Percentiles rank a stretch among this genome's conserved stretches.
These are phyloP conservation scores for Sphyrna mokarran DNA, from an alignment of 2,113 vertebrate species.

Conservation along the genomic window DNA sequence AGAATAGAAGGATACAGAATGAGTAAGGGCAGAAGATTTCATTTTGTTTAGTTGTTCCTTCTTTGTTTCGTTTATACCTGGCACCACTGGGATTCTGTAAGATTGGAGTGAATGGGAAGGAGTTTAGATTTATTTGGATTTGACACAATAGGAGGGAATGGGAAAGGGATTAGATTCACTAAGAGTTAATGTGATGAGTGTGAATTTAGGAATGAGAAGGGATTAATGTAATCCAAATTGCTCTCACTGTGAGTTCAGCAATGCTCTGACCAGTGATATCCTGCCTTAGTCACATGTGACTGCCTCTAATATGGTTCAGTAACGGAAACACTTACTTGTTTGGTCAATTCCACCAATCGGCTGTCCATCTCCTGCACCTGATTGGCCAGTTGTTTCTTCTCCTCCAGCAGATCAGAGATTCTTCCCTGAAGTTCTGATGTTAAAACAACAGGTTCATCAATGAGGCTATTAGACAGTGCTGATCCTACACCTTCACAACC, in stretches of 20 bases:
- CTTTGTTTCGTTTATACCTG: no score
- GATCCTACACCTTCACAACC: not conserved
- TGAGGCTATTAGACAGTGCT: not conserved
- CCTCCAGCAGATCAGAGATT: conserved; percentile 55
- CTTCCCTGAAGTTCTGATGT: conserved; percentile 58
- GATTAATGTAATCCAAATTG: not conserved
- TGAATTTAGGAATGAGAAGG: not conserved
- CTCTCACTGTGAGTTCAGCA: not conserved
- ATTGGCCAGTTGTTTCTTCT: conserved; percentile 55
- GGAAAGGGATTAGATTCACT: not conserved
- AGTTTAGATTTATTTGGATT: no score
- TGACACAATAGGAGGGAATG: not conserved
- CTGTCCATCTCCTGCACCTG: conserved; percentile 56
- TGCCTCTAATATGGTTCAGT: not conserved
- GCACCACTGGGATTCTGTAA: not conserved
- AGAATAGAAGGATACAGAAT: no score
- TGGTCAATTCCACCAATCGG: conserved; percentile 49
- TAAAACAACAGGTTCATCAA: not conserved
- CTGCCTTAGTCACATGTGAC: not conserved
- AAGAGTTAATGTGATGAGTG: not conserved
- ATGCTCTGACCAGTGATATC: not conserved
- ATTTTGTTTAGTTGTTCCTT: no score
- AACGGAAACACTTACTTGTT: conserved; percentile 51
- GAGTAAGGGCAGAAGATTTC: no score
- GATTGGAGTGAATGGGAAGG: not conserved